Evolutionary conservation across 2,113 vertebrate species (phyloP), one percentile per base, ranked within the genome.

Genomic region (Urocynchramus pylzowi): DNA sequence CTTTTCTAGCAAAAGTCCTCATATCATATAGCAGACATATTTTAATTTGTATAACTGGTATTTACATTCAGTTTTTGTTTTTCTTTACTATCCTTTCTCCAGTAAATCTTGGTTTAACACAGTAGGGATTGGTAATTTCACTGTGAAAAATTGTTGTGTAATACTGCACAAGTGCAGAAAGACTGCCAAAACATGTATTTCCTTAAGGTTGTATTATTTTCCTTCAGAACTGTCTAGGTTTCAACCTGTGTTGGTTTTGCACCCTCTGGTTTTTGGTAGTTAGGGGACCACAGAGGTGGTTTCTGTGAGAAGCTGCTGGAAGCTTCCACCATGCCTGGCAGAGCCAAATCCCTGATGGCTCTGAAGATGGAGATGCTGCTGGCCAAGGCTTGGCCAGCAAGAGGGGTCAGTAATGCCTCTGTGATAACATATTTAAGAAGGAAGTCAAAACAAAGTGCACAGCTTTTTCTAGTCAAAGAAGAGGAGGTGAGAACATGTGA

Each of bases 21-120:
- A 35, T 65, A 76, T 23, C 0, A 65, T 94, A 59, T 74, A 52
- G 22, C 30, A 93, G 44, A 44, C 10, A 44, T 24, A n/a, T 41
- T 95, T 96, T 74, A 70, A 63, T 80, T 75, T 80, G 19, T 33
- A 91, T 88, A 86, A 57, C 14, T 65, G 53, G n/a, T 54, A 67
- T 83, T 74, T 88, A 77, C 30, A 74, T 85, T 79, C 26, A 18
- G 31, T 3, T 11, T 77, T 87, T 78, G n/a, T 52, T 71, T 53
- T 47, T 13, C 31, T 65, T 53, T 30, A 49, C 10, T 85, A 74
- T 44, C 7, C 6, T 88, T 83, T 78, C 54, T 87, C 10, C 47
- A 68, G 7, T 47, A 86, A 65, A 23, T 49, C 59, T 91, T 95
- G 31, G 57, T 82, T 94, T 85, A 85, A 93, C 8, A 49, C 21